These are phyloP conservation scores for Pelecanus crispus DNA, from an alignment of 2,113 vertebrate genomes.

Conservation along the genomic window DNA sequence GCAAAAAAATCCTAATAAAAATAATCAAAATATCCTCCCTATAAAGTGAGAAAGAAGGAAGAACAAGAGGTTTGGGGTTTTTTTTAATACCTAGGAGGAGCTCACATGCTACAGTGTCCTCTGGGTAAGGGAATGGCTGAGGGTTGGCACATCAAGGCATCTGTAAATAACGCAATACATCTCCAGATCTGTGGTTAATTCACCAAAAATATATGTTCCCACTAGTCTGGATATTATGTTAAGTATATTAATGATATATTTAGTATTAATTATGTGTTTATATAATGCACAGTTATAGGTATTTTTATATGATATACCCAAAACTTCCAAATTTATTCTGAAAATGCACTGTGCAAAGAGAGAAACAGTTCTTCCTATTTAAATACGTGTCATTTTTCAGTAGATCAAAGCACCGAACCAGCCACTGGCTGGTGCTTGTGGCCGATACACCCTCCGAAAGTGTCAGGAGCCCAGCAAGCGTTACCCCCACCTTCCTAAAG, in stretches of 20 bases:
- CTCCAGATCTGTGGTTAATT: neutral
- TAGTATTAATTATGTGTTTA: neutral
- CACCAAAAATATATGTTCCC: neutral
- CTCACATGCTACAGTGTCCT: neutral
- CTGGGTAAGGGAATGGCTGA: neutral
- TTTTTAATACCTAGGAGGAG: neutral
- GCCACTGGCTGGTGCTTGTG: neutral
- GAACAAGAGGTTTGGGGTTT: neutral
- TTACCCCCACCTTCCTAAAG: no score
- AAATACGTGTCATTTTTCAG: neutral
- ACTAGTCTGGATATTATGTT: neutral
- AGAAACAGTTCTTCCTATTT: neutral
- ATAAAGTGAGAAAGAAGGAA: neutral
- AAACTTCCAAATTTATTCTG: neutral
- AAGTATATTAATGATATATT: neutral
- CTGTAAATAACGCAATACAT: neutral
- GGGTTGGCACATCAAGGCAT: neutral
- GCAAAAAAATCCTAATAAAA: neutral
- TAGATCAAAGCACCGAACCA: neutral
- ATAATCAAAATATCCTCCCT: neutral
- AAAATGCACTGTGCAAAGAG: neutral
- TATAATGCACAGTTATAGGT: neutral
- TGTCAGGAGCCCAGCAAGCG: neutral
- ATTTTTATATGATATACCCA: neutral
- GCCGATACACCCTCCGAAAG: neutral